phyloP scores from a whole-genome alignment of 2,113 vertebrate genomes.

The Kobus ellipsiprymnus region DNA sequence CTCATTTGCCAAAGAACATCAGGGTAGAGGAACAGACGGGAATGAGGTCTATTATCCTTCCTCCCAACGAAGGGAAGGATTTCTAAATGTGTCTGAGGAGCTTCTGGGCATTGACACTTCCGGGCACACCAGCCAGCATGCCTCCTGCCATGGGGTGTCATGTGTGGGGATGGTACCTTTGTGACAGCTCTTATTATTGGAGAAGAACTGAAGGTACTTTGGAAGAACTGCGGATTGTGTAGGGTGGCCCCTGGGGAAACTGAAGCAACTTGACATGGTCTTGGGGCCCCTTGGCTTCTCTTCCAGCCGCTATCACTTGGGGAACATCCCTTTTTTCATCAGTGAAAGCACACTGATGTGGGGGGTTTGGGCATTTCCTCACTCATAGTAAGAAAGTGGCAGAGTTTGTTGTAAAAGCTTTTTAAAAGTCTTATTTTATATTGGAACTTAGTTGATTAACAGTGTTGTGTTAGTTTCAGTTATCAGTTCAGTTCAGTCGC shows the following conservation, averaged over 20 bases:
- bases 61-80: neutral
- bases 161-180: no score
- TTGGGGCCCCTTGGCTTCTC: neutral
- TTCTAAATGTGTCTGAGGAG: neutral
- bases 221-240: neutral
- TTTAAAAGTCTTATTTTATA: neutral
- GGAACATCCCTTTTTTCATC: neutral
- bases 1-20: neutral
- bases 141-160: neutral
- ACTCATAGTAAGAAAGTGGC: neutral
- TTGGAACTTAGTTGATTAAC: neutral
- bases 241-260: neutral
- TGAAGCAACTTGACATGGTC: neutral
- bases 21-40: neutral
- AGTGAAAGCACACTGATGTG: neutral
- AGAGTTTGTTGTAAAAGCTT: neutral
- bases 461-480: neutral
- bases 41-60: neutral
- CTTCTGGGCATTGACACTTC: neutral
- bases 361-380: neutral
- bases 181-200: neutral
- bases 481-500: no score
- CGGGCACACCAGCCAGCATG: fast-evolving
- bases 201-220: neutral
- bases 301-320: neutral